A percentile compares a stretch with the other conserved stretches of the same genome.
phyloP scores from a whole-genome alignment of 2,113 vertebrate species.

The Xiphophorus maculatus region DNA sequence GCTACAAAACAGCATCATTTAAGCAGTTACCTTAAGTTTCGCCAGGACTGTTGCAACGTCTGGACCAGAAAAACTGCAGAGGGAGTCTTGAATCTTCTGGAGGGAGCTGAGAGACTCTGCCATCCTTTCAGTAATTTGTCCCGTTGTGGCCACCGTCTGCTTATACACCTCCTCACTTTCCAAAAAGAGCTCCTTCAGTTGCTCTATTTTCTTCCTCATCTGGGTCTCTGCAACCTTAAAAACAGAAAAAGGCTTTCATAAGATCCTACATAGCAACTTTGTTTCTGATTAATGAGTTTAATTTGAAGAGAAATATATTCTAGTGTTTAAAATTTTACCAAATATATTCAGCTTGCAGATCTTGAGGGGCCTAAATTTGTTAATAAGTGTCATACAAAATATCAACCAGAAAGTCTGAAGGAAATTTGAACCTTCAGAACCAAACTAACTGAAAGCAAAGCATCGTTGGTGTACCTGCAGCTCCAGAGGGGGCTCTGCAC shows the following conservation, averaged over 20 bases:
- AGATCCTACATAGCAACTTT: not conserved
- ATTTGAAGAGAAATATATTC: no score
- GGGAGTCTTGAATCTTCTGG: slow-evolving; percentile 53
- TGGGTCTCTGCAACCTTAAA: slow-evolving; percentile 76
- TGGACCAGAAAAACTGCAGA: slow-evolving; percentile 40
- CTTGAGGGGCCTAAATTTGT: not conserved
- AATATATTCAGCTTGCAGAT: not conserved
- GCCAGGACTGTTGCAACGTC: slow-evolving; percentile 38
- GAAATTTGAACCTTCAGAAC: not conserved
- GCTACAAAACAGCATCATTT: not conserved
- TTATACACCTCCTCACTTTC: slow-evolving; percentile 66
- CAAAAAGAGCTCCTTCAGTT: slow-evolving; percentile 72
- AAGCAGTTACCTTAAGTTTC: slow-evolving; percentile 64
- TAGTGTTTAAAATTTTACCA: no score
- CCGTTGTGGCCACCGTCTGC: slow-evolving; percentile 60
- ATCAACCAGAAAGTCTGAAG: not conserved
- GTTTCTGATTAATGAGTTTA: not conserved
- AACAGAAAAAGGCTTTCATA: not conserved
- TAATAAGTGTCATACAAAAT: not conserved
- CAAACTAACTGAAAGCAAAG: not conserved
- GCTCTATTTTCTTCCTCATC: slow-evolving; percentile 68
- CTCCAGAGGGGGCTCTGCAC: slow-evolving; percentile 85
- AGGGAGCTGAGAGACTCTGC: slow-evolving; percentile 54
- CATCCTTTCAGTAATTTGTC: slow-evolving; percentile 53
- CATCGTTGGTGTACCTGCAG: slow-evolving; percentile 83